phyloP scores from a whole-genome alignment of 2,113 vertebrate species.

The Leptosomus discolor region DNA sequence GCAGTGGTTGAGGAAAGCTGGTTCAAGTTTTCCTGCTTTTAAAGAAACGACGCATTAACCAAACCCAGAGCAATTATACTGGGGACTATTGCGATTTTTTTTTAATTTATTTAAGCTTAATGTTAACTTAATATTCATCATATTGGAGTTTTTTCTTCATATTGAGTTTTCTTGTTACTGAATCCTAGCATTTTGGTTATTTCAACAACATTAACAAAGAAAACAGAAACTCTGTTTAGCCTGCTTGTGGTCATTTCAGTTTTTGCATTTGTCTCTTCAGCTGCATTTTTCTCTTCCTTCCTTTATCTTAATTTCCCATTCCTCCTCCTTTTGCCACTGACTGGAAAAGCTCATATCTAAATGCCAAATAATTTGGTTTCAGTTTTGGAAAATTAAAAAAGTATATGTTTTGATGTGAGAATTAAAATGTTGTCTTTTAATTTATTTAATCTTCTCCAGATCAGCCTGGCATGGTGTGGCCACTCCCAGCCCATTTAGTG shows the following conservation, averaged over 20 bases:
- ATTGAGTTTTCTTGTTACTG: background rate
- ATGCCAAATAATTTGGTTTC: background rate
- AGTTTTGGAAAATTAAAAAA: background rate
- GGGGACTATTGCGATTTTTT: accelerated
- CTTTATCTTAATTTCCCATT: background rate
- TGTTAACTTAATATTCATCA: background rate
- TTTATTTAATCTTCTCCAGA: background rate
- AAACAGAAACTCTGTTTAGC: background rate
- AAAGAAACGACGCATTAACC: background rate
- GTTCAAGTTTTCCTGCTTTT: background rate
- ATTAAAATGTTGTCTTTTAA: background rate
- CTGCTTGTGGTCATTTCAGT: background rate
- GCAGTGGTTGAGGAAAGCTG: background rate
- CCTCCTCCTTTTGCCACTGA: background rate
- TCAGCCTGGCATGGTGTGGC: background rate
- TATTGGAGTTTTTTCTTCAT: background rate
- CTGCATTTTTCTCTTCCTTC: background rate
- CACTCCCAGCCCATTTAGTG: background rate
- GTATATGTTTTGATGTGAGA: background rate
- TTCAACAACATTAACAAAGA: background rate
- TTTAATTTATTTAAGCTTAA: background rate
- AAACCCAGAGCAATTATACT: background rate
- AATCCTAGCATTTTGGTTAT: background rate
- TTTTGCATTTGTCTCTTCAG: background rate
- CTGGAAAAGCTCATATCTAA: background rate